Conservation (phyloP, 2,888 invertebrate genomes). For the Agriotes lineatus region DNA sequence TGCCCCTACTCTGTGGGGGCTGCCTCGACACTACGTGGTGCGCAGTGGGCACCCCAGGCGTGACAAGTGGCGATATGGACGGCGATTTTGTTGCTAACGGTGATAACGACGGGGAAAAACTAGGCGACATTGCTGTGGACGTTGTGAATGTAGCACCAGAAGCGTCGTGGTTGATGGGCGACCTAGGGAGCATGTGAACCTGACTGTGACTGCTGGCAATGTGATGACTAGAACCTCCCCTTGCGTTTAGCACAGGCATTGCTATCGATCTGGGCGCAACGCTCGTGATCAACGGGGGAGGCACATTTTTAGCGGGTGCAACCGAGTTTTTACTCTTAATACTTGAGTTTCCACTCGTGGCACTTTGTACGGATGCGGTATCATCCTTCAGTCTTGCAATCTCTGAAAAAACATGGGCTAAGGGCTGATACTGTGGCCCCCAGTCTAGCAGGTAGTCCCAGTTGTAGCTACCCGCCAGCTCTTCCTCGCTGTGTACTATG, state of each 20-base stretch:
- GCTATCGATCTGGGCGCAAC: constrained; percentile 90
- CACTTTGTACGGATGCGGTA: constrained; percentile 86
- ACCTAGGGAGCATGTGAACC: constrained; percentile 85
- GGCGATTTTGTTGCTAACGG: constrained; percentile 94
- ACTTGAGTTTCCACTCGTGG: constrained; percentile 80
- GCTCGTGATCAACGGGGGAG: constrained; percentile 90
- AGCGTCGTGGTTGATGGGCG: constrained; percentile 94
- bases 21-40: constrained; percentile 73
- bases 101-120: constrained; percentile 94
- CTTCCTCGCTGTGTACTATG: constrained; percentile 97
- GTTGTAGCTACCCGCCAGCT: constrained; percentile 95
- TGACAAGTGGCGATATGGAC: constrained; percentile 89
- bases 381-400: constrained; percentile 97
- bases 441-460: constrained; percentile 98
- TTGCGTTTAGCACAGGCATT: constrained; percentile 78
- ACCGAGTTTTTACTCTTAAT: constrained; percentile 73
- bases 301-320: constrained; percentile 71
- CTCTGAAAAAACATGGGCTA: constrained; percentile 97
- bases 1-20: constrained; percentile 67
- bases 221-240: constrained; percentile 70
- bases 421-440: constrained; percentile 97
- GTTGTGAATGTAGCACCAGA: constrained; percentile 79
- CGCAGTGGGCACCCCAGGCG: constrained; percentile 73
- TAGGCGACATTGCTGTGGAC: constrained; percentile 93
- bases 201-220: constrained; percentile 72